Evolutionary conservation across 1,140 invertebrate genomes (phyloP).

Genomic region (Psix sp.): DNA sequence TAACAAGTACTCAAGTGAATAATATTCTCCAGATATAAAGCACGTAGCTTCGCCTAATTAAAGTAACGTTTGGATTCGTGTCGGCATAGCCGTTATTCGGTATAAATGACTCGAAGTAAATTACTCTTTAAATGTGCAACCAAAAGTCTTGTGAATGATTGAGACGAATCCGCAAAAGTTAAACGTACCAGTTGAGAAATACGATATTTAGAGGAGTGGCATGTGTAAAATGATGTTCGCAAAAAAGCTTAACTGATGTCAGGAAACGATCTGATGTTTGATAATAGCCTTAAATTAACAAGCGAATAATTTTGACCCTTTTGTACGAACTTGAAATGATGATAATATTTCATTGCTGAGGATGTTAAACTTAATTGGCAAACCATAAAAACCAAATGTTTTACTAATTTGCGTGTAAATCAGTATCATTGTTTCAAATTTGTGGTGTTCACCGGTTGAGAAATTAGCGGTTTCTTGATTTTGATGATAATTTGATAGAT

Average conservation of each 20-base stretch:
- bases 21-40: slow-evolving; percentile 7
- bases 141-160: slow-evolving; percentile 29
- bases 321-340: too few relatives aligned
- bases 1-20: neutral
- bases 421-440: too few relatives aligned
- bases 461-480: too few relatives aligned
- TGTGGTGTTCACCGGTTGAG: too few relatives aligned
- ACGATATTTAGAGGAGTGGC: neutral
- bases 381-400: too few relatives aligned
- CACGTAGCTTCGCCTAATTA: slow-evolving; percentile 23
- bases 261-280: too few relatives aligned
- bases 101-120: slow-evolving; percentile 4
- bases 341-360: too few relatives aligned
- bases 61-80: slow-evolving; percentile 23
- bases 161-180: slow-evolving; percentile 18
- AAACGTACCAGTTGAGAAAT: slow-evolving; percentile 9
- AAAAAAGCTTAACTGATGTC: slow-evolving; percentile 11
- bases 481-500: too few relatives aligned
- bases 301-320: too few relatives aligned
- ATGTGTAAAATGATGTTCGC: slow-evolving; percentile 5
- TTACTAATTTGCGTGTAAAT: too few relatives aligned
- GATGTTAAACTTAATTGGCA: too few relatives aligned
- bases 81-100: slow-evolving; percentile 13
- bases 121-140: slow-evolving; percentile 13
- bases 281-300: too few relatives aligned